Evolutionary conservation across 2,888 invertebrate species (phyloP).

Genomic region (Ommatoiulus sabulosus): DNA sequence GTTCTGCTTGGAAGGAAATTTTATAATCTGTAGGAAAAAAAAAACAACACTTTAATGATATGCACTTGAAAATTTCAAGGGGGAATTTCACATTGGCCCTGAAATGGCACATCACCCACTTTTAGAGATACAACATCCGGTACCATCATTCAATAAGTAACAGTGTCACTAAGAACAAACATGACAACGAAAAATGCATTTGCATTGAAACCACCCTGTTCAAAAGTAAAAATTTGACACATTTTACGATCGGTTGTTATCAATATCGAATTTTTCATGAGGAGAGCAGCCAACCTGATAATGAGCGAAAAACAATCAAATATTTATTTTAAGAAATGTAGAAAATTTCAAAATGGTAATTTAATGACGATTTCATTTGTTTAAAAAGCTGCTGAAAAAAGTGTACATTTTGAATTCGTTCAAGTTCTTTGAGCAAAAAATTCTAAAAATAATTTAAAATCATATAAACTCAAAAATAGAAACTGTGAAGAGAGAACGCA

Average conservation of each 20-base stretch:
- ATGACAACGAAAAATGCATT: background rate
- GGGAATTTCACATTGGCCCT: background rate
- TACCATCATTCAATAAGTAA: background rate
- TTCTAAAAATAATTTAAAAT: background rate
- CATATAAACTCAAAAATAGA: background rate
- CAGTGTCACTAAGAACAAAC: slow-evolving; percentile 18
- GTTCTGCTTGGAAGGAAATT: slow-evolving; percentile 57
- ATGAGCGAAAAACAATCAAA: too few species aligned
- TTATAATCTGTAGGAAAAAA: slow-evolving; percentile 55
- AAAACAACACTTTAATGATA: background rate
- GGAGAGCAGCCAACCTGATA: too few species aligned
- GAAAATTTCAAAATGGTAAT: too few species aligned
- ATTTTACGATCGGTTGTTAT: background rate
- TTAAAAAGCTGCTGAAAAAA: too few species aligned
- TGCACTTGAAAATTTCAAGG: background rate
- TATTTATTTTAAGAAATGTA: too few species aligned
- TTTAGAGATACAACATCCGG: background rate
- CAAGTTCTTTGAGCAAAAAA: background rate
- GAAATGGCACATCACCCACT: background rate
- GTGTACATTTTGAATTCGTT: too few species aligned
- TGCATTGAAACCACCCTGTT: background rate
- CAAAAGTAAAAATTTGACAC: background rate
- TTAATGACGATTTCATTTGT: background rate
- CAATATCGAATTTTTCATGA: background rate
- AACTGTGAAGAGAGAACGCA: background rate